These are phyloP conservation scores for Lepidocyrtinus sp. DNA, from an alignment of 2,888 invertebrate species.

Conservation along the genomic window DNA sequence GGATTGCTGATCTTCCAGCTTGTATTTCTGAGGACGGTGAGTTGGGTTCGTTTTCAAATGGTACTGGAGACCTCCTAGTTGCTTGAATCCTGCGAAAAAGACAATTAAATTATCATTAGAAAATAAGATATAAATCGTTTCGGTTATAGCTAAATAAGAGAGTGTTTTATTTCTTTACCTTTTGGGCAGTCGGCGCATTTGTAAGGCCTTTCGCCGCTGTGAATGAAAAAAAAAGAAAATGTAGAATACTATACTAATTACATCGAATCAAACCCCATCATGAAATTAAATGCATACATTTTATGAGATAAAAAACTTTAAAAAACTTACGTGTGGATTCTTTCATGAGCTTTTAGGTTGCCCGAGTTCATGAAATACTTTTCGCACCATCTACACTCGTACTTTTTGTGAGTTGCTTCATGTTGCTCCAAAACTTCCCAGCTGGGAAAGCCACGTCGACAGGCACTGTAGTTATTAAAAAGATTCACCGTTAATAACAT, in stretches of 20 bases:
- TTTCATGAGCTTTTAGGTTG: slow-evolving; percentile 59
- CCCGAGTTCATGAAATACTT: slow-evolving; percentile 60
- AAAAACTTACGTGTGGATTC: slow-evolving; percentile 56
- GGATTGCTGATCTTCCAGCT: slow-evolving; percentile 40
- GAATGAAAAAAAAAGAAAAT: no score
- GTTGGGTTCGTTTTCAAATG: slow-evolving; percentile 58
- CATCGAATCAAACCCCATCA: no score
- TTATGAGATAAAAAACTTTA: no score
- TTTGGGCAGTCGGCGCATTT: slow-evolving; percentile 56
- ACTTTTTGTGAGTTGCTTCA: slow-evolving; percentile 56
- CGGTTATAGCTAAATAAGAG: no score
- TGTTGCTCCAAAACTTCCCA: slow-evolving; percentile 57
- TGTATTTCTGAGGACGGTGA: slow-evolving; percentile 54
- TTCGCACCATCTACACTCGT: slow-evolving; percentile 58
- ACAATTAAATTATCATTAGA: no score
- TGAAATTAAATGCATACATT: no score
- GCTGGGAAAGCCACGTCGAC: slow-evolving; percentile 53
- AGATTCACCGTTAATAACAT: slow-evolving; percentile 1
- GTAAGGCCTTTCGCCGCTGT: slow-evolving; percentile 47
- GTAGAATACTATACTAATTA: no score
- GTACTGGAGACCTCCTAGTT: slow-evolving; percentile 59
- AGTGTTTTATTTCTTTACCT: slow-evolving; percentile 22
- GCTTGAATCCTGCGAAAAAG: slow-evolving; percentile 47
- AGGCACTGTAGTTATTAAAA: slow-evolving; percentile 40
- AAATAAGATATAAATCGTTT: no score